These are phyloP conservation scores for Parnassius glacialis DNA, from an alignment of 2,888 invertebrate genomes.

Conservation along the genomic window DNA sequence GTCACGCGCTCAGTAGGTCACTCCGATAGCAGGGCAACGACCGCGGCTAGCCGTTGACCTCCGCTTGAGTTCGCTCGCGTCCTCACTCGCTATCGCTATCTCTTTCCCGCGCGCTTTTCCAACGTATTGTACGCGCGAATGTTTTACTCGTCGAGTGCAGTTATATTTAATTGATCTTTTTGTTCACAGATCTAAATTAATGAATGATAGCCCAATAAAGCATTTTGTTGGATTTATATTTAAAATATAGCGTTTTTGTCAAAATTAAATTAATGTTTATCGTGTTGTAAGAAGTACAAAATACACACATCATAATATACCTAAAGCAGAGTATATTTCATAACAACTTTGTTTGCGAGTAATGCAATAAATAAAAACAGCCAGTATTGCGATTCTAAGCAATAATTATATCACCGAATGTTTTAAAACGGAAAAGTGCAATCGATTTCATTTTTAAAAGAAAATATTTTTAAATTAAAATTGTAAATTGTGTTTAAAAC, in stretches of 20 bases:
- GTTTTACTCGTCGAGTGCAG: slow-evolving; percentile 53
- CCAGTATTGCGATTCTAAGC: not conserved
- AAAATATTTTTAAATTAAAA: too few relatives aligned
- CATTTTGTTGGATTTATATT: not conserved
- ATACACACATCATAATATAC: too few relatives aligned
- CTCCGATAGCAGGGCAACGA: slow-evolving; percentile 82
- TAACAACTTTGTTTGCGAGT: not conserved
- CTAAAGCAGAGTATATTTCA: not conserved
- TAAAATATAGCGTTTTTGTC: not conserved
- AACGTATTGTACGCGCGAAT: slow-evolving; percentile 58
- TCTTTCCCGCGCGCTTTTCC: slow-evolving; percentile 61
- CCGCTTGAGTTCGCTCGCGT: slow-evolving; percentile 73
- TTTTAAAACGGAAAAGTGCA: too few relatives aligned
- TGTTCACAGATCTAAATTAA: slow-evolving; percentile 10
- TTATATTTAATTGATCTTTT: slow-evolving; percentile 52
- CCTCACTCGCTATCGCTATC: slow-evolving; percentile 64
- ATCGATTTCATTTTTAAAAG: too few relatives aligned
- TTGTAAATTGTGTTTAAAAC: too few relatives aligned
- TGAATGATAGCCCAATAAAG: not conserved
- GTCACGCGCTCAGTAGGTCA: slow-evolving; percentile 82
- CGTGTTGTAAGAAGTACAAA: too few relatives aligned
- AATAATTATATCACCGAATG: not conserved
- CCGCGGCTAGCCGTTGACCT: slow-evolving; percentile 82
- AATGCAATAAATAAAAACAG: not conserved
- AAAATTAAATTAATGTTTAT: too few relatives aligned